Base-by-base conservation (phyloP, 1,140 invertebrate species). In the Drosophila melanogaster region DNA sequence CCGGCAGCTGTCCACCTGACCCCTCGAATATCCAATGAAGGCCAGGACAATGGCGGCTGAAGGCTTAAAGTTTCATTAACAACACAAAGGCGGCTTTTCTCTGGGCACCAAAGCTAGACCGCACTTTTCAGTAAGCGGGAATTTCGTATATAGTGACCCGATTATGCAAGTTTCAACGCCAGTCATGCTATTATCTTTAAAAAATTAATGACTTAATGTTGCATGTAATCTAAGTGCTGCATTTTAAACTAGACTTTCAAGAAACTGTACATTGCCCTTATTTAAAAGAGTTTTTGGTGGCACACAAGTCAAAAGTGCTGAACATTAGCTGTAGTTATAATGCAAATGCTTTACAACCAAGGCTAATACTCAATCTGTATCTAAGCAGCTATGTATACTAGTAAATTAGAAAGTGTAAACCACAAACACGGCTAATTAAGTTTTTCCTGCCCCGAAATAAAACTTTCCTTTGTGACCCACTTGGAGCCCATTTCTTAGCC, bases 391-490 rank as follows among this genome's bases (percentile, higher is more conserved):
- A 30, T 26, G 24, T 26, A 26, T 30, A 56, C 12, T 30, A 3
- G 14, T 30, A 51, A 1, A 5, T 19, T 35, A 3, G 59, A 66
- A 66, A 50, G 58, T 47, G 40, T 51, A 61, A 61, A 38, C 22
- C 35, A 2, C 14, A 47, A 59, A n/a, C 24, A 12, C 14, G 24
- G 15, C 6, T 57, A 69, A 57, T 71, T 57, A 44, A 55, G 51
- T 57, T 71, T 69, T 33, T 22, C 15, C n/a, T 30, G 30, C 14
- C 33, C 41, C 19, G 47, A 71, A 71, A 35, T 26, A 57, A 67
- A 67, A 71, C 50, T 69, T 76, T 76, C 30, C 35, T 43, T 66
- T 51, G 59, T 46, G 17, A 26, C 46, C 41, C 17, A 69, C 50
- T 56, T 24, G 0, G n/a, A 11, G 41, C n/a, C 15, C 19, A 43